Base-by-base conservation (phyloP, 2,797 vertebrate species). In the Columba guinea region DNA sequence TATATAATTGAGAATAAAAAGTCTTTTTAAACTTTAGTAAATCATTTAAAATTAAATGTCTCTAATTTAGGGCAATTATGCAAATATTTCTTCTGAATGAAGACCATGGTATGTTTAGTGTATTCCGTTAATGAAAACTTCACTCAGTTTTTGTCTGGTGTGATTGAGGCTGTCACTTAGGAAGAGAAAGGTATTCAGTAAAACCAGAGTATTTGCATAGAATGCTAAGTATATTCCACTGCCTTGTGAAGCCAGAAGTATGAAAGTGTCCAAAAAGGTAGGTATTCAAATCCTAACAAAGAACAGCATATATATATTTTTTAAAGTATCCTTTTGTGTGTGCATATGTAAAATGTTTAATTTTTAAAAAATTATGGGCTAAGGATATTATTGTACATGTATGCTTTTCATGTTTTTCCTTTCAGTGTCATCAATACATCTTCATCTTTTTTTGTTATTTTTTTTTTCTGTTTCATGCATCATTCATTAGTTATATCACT, bases 11-110 rank as follows among this genome's bases (percentile, higher is more conserved):
- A 93, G 59, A 92, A 95, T 84, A 85, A 95, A 88, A 94, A 74
- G 52, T 63, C 70, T 83, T 95, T 92, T 94, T 49, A 68, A 93
- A 90, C 39, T 87, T 59, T 23, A 79, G 34, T 86, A 96, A 94
- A 92, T 74, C n/a, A 76, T 67, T 96, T 89, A 81, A 94, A 95
- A 81, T 64, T 60, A 76, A 88, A 94, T 76, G 63, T 76, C 71
- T 93, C 81, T 93, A 95, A 96, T 95, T 95, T 82, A 84, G 56
- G 67, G 92, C 71, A 97, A 95, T 97, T 97, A 96, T 96, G 94
- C 81, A 95, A 95, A 95, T 96, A 20, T 60, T 77, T 87, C 92
- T 92, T 58, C 90, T 78, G 92, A 97, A 94, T 95, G 92, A 87
- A 95, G 68, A 49, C 39, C 26, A 48, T 60, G 56, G 75, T 94